A percentile compares a stretch with the other conserved stretches of the same genome.
These are phyloP conservation scores for Gnathonemus longibarbis DNA, from an alignment of 2,113 vertebrate species.

Conservation along the genomic window DNA sequence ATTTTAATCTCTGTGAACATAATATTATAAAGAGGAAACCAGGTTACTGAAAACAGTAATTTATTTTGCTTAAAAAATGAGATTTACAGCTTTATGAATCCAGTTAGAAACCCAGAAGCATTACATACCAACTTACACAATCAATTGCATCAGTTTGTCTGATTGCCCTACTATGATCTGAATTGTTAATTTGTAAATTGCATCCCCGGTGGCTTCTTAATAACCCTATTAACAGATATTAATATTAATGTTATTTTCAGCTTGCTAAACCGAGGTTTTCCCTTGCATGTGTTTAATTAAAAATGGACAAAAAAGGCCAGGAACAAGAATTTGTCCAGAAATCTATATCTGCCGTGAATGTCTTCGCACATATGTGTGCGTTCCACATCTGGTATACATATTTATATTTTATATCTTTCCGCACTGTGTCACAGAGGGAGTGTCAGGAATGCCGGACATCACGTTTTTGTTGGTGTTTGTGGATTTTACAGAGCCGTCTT, in stretches of 20 bases:
- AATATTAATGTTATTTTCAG: not conserved
- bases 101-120: not conserved
- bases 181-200: constrained; percentile 4
- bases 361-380: not conserved
- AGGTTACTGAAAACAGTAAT: not conserved
- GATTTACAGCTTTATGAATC: not conserved
- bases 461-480: not conserved
- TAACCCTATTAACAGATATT: not conserved
- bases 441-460: not conserved
- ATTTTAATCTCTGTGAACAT: not conserved
- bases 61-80: not conserved
- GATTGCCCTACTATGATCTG: not conserved
- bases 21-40: not conserved
- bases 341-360: not conserved
- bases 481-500: not conserved
- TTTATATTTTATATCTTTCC: not conserved
- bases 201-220: not conserved
- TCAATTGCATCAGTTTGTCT: not conserved
- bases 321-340: not conserved
- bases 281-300: not conserved
- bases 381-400: not conserved
- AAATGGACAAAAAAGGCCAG: not conserved
- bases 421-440: not conserved
- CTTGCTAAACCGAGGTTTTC: not conserved
- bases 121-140: not conserved